Percentiles rank a stretch among this genome's conserved stretches.
phyloP scores from a whole-genome alignment of 1,140 invertebrate genomes.

The Sitodiplosis mosellana region DNA sequence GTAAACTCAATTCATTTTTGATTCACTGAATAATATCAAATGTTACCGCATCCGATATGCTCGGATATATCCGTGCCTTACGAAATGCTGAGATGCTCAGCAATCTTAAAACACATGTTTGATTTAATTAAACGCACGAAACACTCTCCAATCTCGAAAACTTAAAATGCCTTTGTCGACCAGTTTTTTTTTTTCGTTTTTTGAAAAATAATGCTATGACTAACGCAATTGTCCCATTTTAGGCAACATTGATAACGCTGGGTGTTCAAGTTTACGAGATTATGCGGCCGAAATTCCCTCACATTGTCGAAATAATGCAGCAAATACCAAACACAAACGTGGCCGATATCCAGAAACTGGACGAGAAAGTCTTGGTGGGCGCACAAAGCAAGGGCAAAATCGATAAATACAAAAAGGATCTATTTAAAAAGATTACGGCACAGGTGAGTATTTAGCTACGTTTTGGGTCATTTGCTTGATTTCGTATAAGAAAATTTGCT shows the following conservation, averaged over 20 bases:
- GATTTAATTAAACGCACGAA: too few relatives aligned
- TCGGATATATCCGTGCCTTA: too few relatives aligned
- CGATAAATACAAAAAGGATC: constrained; percentile 75
- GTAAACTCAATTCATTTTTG: too few relatives aligned
- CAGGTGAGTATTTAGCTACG: constrained; percentile 16
- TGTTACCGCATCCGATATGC: too few relatives aligned
- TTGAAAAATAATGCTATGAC: not conserved
- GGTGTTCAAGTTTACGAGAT: constrained; percentile 56
- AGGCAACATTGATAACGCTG: constrained; percentile 19
- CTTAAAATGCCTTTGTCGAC: too few relatives aligned
- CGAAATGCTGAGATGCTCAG: too few relatives aligned
- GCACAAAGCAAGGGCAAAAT: constrained; percentile 54
- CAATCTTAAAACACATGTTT: too few relatives aligned
- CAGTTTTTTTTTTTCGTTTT: not conserved
- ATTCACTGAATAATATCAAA: too few relatives aligned
- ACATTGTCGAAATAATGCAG: constrained; percentile 40
- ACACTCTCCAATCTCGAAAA: too few relatives aligned
- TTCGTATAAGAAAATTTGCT: not conserved
- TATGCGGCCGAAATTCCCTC: constrained; percentile 52
- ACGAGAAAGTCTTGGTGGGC: constrained; percentile 56
- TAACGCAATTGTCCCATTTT: constrained; percentile 2
- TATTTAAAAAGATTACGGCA: constrained; percentile 74
- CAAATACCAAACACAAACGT: constrained; percentile 59
- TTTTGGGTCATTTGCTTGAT: not conserved
- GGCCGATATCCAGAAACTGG: constrained; percentile 58